Base-by-base conservation (phyloP, 2,888 invertebrate species). In the Caenorhabditis wallacei region DNA sequence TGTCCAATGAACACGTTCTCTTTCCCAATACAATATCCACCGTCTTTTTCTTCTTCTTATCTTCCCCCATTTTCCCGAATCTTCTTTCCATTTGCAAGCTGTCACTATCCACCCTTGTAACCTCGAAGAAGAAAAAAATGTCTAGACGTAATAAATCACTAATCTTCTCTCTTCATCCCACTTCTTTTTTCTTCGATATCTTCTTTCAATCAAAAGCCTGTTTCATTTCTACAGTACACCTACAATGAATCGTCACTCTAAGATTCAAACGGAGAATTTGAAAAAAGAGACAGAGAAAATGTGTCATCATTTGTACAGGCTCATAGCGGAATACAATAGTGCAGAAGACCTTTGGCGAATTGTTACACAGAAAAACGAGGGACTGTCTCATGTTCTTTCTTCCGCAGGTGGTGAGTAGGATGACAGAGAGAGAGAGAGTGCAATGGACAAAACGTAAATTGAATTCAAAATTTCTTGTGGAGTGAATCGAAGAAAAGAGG, bases 131-230 rank as follows among this genome's bases (percentile, higher is more conserved):
- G 43, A 1, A 43, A 61, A 24, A 53, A 63, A 72, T 40, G 61
- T 63, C 72, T 72, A 72, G 72, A 72, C 72, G 48, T n/a, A 61
- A 72, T 72, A 72, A 72, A 72, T 72, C 72, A 61, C 61, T 40
- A n/a, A 35, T 61, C 61, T 11, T 8, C 46, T 37, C 30, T 24
- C 18, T 30, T 54, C 18, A 10, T 18, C 22, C 53, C n/a, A n/a
- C n/a, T n/a, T n/a, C 10, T 37, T 24, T 59, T 24, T 18, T 37
- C 24, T 35, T 22, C 22, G 16, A 43, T 1, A 61, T 26, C 30
- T 53, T 16, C 40, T 35, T 70, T 53, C 20, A n/a, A 35, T 37
- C 22, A 61, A 24, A 48, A 22, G 18, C 30, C 24, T n/a, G 51
- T 30, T 51, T 13, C 24, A 16, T 4, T 20, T 0, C n/a, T 69